Percentiles rank a stretch among this genome's conserved stretches.
Evolutionary conservation across 1,140 invertebrate species (phyloP).

Genomic region (Asobara japonica): DNA sequence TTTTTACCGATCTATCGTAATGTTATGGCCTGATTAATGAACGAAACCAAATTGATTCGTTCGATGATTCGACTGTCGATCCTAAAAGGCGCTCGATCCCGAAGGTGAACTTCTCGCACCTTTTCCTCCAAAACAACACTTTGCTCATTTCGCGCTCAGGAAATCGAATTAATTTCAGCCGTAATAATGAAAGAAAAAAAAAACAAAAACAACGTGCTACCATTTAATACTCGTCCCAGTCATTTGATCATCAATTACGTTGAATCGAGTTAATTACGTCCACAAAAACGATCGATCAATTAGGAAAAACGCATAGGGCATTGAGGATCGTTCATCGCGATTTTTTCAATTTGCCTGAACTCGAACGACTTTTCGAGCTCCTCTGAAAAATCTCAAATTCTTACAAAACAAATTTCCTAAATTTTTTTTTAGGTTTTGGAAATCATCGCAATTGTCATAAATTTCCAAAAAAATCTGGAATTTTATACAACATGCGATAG

Average conservation of each 20-base stretch:
- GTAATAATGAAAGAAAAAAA: not conserved
- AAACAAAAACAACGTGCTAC: not conserved
- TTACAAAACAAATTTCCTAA: too few relatives aligned
- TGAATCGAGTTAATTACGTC: not conserved
- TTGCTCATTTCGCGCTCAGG: too few relatives aligned
- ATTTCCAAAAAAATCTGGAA: too few relatives aligned
- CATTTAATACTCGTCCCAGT: not conserved
- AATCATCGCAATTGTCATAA: too few relatives aligned
- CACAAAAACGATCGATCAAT: not conserved
- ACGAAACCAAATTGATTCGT: not conserved
- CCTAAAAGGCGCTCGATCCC: not conserved
- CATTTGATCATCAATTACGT: constrained; percentile 8
- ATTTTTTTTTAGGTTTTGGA: too few relatives aligned
- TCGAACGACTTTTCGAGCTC: too few relatives aligned
- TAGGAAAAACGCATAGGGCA: too few relatives aligned
- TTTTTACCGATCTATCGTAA: not conserved
- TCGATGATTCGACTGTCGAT: not conserved
- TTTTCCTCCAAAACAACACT: not conserved
- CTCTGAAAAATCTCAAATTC: too few relatives aligned
- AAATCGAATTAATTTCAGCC: not conserved
- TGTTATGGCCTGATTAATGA: not conserved
- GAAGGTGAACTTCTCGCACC: constrained; percentile 14
- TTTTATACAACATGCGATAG: too few relatives aligned
- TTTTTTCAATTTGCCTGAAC: too few relatives aligned
- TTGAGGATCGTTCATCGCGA: too few relatives aligned